Evolutionary conservation across 1,140 invertebrate species (phyloP).

Genomic region (Drosophila burlai): DNA sequence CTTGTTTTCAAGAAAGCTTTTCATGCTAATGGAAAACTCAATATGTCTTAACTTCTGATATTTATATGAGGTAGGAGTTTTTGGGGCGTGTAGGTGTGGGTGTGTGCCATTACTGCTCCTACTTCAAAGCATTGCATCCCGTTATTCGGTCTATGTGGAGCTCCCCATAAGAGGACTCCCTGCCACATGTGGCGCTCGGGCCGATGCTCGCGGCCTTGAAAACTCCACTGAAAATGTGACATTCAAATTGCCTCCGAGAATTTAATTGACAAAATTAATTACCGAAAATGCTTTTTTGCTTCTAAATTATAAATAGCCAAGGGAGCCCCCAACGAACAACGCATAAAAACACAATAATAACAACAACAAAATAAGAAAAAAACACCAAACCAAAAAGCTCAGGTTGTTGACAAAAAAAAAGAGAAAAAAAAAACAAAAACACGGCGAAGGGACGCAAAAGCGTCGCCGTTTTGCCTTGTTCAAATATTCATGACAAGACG

Average conservation of each 20-base stretch:
- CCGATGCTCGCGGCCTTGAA: slow-evolving; percentile 9
- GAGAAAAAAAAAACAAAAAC: slow-evolving; percentile 29
- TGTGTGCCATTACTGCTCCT: background rate
- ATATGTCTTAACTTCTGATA: slow-evolving; percentile 57
- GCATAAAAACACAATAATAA: slow-evolving; percentile 22
- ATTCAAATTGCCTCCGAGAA: slow-evolving; percentile 24
- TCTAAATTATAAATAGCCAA: slow-evolving; percentile 59
- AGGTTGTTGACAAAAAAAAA: slow-evolving; percentile 64
- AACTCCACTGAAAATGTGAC: background rate
- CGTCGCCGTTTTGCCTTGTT: slow-evolving; percentile 73
- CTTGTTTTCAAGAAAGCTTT: slow-evolving; percentile 62
- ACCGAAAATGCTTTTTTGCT: slow-evolving; percentile 60
- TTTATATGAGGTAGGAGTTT: slow-evolving; percentile 22
- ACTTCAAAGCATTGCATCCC: slow-evolving; percentile 20
- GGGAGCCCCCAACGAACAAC: slow-evolving; percentile 21
- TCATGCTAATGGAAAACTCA: slow-evolving; percentile 77
- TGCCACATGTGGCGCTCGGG: slow-evolving; percentile 16
- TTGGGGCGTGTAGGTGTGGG: background rate
- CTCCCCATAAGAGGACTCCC: background rate
- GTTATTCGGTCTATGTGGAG: slow-evolving; percentile 14
- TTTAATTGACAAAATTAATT: slow-evolving; percentile 70
- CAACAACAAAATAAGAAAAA: slow-evolving; percentile 17
- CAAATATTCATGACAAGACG: slow-evolving; percentile 81
- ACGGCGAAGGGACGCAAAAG: slow-evolving; percentile 39
- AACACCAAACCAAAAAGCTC: slow-evolving; percentile 26